Evolutionary conservation across 2,113 vertebrate genomes (phyloP), one percentile per base, ranked within the genome.

Genomic region (Pseudorectes ferrugineus): DNA sequence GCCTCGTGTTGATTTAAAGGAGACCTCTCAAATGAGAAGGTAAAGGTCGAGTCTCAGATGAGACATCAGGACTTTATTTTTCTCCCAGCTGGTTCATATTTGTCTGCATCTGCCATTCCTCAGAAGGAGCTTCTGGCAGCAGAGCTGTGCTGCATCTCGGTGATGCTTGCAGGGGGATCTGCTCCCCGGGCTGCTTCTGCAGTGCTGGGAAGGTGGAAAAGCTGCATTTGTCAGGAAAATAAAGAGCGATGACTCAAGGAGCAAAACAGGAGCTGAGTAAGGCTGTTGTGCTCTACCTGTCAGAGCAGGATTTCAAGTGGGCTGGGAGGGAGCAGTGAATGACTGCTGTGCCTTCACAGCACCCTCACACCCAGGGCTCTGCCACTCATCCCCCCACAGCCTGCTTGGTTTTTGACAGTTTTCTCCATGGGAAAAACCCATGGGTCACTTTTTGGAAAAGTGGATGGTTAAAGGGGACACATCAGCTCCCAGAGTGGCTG

Each of bases 381-480:
- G 43, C 68, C 28, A 6, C 76, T 21, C 57, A 4, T 15, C 21
- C 19, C 42, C 40, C 22, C 36, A 2, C 31, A 8, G 15, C 52
- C 61, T 16, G 16, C 46, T 42, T 0, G 1, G 12, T 2, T 63
- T 25, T 14, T 6, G 36, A 38, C 28, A 2, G 18, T 11, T 63
- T 19, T 63, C 25, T 5, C 9, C 10, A 0, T 1, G 17, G 6
- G 0, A n/a, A 40, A 45, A 38, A 1, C 1, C 9, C 1, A 0
- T 0, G 0, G 26, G 31, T 9, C 20, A 4, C 43, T 31, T 33
- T 25, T 15, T 20, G 11, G 36, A 23, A 17, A n/a, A 38, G 14
- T 1, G 12, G 15, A 0, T 29, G 11, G 2, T 5, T n/a, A 4
- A 22, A 67, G 65, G 33, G 23, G 5, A 1, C 36, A 3, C 9